Evolutionary conservation across 2,797 vertebrate species (phyloP).

Genomic region (Mormyrops attenuatus): DNA sequence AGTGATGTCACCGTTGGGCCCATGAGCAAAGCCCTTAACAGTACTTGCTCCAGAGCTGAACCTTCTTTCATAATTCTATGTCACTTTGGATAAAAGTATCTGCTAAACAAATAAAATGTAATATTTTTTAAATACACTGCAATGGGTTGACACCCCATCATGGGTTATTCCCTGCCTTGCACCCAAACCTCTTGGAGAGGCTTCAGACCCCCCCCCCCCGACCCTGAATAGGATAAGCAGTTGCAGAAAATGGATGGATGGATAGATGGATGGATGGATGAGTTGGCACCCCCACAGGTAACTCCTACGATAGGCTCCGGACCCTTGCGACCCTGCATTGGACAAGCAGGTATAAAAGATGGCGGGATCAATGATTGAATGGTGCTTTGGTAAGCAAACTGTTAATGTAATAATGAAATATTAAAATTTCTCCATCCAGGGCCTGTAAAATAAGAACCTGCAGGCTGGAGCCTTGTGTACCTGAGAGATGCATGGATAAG

Average conservation of each 20-base stretch:
- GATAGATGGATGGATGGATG: too few species aligned
- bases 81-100: background rate
- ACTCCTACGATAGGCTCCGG: background rate
- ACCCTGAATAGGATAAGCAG: background rate
- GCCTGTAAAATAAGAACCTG: background rate
- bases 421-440: background rate
- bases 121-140: background rate
- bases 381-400: background rate
- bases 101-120: background rate
- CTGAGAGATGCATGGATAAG: background rate
- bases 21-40: background rate
- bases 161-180: background rate
- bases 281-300: background rate
- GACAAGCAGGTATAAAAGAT: background rate
- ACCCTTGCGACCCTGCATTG: background rate
- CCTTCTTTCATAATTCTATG: background rate
- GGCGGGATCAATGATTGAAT: background rate
- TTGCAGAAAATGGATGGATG: background rate
- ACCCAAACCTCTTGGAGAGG: background rate
- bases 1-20: background rate
- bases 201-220: background rate
- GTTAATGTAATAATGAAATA: background rate
- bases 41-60: background rate
- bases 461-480: background rate
- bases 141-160: background rate